Evolutionary conservation across 2,888 invertebrate species (phyloP).

Genomic region (Cheilosia vernalis): DNA sequence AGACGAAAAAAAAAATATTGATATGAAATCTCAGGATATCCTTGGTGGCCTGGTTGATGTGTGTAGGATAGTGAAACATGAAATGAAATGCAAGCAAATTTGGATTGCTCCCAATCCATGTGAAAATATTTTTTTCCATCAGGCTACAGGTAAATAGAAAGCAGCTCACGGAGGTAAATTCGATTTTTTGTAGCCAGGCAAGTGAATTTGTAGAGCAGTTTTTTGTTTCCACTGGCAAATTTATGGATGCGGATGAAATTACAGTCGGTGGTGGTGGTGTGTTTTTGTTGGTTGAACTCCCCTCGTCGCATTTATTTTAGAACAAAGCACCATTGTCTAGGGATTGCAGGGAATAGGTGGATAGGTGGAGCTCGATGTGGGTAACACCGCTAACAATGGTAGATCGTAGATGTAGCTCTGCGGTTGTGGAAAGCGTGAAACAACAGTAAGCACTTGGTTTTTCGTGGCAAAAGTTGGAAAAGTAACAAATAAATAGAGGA

Average conservation of each 20-base stretch:
- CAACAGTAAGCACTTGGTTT: no score
- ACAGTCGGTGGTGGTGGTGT: constrained; percentile 9
- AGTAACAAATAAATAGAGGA: neutral
- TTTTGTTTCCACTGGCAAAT: constrained; percentile 8
- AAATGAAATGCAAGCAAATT: constrained; percentile 46
- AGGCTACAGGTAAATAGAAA: neutral
- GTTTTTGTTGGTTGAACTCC: constrained; percentile 19
- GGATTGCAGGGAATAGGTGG: constrained; percentile 7
- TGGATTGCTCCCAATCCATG: constrained; percentile 17
- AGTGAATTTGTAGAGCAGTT: constrained; percentile 12
- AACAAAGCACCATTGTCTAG: neutral
- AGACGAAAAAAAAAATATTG: constrained; percentile 1
- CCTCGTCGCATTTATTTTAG: neutral
- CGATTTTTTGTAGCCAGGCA: neutral
- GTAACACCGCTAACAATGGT: neutral
- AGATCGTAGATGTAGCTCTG: neutral
- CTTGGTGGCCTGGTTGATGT: constrained; percentile 39
- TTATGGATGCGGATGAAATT: constrained; percentile 44
- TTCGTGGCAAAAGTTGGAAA: no score
- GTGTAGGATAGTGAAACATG: constrained; percentile 2
- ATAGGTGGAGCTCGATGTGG: neutral
- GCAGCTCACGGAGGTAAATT: neutral
- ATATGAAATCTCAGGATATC: constrained; percentile 29
- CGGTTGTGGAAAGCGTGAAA: neutral
- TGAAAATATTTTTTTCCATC: neutral